These are phyloP conservation scores for Eupithecia exiguata DNA, from an alignment of 2,888 invertebrate genomes.

Conservation along the genomic window DNA sequence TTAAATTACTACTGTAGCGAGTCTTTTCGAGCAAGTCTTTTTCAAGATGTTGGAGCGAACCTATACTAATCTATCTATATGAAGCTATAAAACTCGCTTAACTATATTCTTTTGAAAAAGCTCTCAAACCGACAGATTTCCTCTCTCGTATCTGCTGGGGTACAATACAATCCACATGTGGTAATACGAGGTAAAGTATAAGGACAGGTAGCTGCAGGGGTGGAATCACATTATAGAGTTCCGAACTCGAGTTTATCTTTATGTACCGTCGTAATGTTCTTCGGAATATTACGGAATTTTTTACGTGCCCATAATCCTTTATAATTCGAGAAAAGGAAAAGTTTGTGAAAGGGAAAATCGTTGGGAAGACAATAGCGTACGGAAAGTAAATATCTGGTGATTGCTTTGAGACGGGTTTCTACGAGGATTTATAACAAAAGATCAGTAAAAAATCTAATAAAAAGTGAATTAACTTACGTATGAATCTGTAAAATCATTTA, in stretches of 20 bases:
- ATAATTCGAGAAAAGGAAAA: constrained; percentile 39
- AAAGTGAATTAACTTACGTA: not conserved
- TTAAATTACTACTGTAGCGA: too few species aligned
- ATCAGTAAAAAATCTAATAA: not conserved
- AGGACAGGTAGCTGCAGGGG: constrained; percentile 30
- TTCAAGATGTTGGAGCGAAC: not conserved
- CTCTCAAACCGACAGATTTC: not conserved
- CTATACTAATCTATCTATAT: not conserved
- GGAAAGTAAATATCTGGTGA: not conserved
- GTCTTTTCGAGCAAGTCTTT: not conserved
- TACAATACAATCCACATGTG: constrained; percentile 37
- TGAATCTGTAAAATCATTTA: not conserved
- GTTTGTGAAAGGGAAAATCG: constrained; percentile 18
- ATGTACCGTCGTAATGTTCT: constrained; percentile 29
- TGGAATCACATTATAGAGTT: constrained; percentile 40
- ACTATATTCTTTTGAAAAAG: not conserved
- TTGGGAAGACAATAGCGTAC: not conserved
- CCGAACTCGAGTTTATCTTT: constrained; percentile 40
- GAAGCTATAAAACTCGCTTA: not conserved
- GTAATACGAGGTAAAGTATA: constrained; percentile 32
- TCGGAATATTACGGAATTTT: constrained; percentile 40
- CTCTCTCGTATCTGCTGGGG: not conserved
- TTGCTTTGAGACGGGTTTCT: not conserved
- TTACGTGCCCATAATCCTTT: constrained; percentile 43
- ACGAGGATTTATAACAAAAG: not conserved